phyloP scores from a whole-genome alignment of 2,888 invertebrate species.

The Rapana venosa region DNA sequence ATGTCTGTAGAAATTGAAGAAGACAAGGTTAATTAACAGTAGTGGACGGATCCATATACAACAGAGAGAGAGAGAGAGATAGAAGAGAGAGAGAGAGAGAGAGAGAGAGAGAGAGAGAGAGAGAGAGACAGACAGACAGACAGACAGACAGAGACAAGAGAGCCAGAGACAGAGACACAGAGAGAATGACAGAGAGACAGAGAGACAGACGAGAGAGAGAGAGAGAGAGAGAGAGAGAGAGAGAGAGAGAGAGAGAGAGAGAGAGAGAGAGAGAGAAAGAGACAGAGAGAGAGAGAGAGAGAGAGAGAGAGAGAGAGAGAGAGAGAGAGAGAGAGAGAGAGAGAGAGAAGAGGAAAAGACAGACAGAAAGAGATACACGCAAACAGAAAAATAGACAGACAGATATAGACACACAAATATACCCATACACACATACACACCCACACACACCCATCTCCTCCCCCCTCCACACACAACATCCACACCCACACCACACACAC shows the following conservation, averaged over 20 bases:
- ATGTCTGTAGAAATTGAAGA: too few species aligned
- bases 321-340: neutral
- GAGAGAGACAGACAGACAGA: neutral
- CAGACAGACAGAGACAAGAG: too few species aligned
- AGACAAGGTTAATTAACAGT: neutral
- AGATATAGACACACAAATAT: neutral
- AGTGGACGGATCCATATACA: neutral
- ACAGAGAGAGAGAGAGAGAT: too few species aligned
- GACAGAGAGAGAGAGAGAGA: neutral
- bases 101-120: neutral
- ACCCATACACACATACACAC: neutral
- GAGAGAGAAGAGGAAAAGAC: neutral
- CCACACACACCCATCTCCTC: neutral
- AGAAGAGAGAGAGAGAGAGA: too few species aligned
- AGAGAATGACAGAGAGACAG: too few species aligned
- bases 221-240: neutral
- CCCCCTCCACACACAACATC: neutral
- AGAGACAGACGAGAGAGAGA: too few species aligned
- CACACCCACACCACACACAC: neutral
- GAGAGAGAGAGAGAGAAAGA: neutral
- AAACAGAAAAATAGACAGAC: neutral
- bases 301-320: neutral
- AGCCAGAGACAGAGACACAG: too few species aligned
- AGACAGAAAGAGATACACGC: neutral
- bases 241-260: conserved; percentile 8